Conservation (phyloP, 2,797 vertebrate species). For the Myotis myotis region DNA sequence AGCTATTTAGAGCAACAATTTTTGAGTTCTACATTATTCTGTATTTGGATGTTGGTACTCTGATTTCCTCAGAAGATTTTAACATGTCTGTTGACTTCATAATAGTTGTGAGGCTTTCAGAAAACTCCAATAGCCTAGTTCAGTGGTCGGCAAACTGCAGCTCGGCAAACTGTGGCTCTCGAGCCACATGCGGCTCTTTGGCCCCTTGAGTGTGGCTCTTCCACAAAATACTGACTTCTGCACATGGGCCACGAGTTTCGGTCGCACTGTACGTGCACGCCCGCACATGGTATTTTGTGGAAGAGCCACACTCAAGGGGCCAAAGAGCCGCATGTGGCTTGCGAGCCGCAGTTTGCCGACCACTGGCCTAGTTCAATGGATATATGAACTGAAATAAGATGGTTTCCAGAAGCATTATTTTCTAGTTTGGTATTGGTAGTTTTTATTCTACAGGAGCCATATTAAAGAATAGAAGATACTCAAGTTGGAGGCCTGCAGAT, state of each 20-base stretch:
- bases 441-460: conserved; percentile 1
- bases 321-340: too few species aligned
- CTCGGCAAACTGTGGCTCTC: too few species aligned
- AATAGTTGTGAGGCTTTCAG: background rate
- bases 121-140: background rate
- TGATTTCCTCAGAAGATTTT: conserved; percentile 9
- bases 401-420: background rate
- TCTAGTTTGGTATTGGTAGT: background rate
- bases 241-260: too few species aligned
- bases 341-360: too few species aligned
- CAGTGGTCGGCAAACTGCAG: background rate
- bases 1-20: background rate
- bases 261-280: too few species aligned
- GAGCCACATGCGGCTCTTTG: too few species aligned
- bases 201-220: too few species aligned
- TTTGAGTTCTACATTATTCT: conserved; percentile 26
- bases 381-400: background rate
- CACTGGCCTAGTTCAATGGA: background rate
- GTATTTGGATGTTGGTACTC: background rate
- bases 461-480: conserved; percentile 9
- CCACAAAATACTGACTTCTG: too few species aligned
- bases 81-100: background rate
- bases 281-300: too few species aligned
- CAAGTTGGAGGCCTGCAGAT: background rate
- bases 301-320: too few species aligned